Base-by-base conservation (phyloP, 2,888 invertebrate genomes). In the Sisyra nigra region DNA sequence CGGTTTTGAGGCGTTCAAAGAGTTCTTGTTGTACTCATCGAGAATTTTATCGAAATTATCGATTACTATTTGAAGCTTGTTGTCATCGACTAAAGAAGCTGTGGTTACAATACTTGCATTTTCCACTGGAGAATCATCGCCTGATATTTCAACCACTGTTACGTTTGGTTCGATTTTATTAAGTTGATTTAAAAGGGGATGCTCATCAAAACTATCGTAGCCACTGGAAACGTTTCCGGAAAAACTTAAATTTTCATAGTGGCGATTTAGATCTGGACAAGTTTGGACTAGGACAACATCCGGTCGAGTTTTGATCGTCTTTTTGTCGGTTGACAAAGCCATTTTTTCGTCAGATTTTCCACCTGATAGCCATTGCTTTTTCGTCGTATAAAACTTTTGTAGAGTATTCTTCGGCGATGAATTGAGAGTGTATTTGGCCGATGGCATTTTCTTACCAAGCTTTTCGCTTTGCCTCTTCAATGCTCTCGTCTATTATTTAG, bases 41-140 rank as follows among this genome's bases (percentile, higher is more conserved):
- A 71, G 47, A 48, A 71, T 69, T 51, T 65, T 67, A 52, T 71
- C 71, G 47, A 71, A 71, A 50, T 64, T 69, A 43, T 67, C 63
- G 33, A 71, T 59, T 14, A 66, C 71, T 8, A 61, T 64, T 48
- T 63, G 61, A 30, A 71, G 50, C 51, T 66, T 67, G 8, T 63
- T 61, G 45, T 66, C 64, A 44, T 62, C 61, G 7, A 29, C 44
- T 45, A 32, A 47, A 45, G 13, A 40, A 43, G 30, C 37, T 34
- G 41, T 31, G 34, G 41, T 36, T 17, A 24, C 31, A 8, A 33
- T 38, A 15, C 24, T 11, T 9, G 31, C 32, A 37, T 37, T 19
- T 10, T 9, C 11, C 13, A 31, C 24, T 13, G 33, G 33, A 13
- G 33, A 33, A 24, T 24, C 24, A 3, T n/a, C 13, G 24, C 42